Evolutionary conservation across 2,888 invertebrate species (phyloP), one percentile per base, ranked within the genome.

Genomic region (Melinopterus prodromus): DNA sequence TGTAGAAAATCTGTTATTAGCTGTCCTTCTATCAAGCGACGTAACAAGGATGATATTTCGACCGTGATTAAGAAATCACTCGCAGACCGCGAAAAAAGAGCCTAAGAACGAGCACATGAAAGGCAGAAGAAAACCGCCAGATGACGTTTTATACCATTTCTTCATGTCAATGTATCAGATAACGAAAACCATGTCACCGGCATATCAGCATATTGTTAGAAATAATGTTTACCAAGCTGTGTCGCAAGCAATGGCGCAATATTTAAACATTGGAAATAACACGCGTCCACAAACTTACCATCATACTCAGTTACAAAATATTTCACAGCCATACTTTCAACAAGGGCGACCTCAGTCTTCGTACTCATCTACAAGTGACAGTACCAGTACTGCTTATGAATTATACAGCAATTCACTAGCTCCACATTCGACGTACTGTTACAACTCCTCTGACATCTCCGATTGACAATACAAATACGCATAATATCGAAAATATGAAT

Each of bases 211-310:
- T 76, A 76, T 38, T 26, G 53, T 76, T 6, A 76, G 38, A 15
- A 53, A 36, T 37, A 4, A 53, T 76, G 37, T 76, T 76, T 76
- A 36, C 37, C 76, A 76, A 76, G 35, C 76, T 37, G 76, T 76
- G 36, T 76, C 76, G 16, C 37, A 76, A 76, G 14, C 37, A 16
- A 16, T 15, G 16, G 72, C 72, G 7, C 37, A 76, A 38, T 69
- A 69, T 37, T 16, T 77, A 69, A 26, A 77, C 9, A 77, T 77
- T n/a, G 69, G 53, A 9, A 16, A 9, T 16, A 69, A 77, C 69
- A n/a, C 35, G 14, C 16, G 9, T 35, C 72, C 72, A 35, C 36
- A 26, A 35, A 35, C 72, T 9, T 70, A 7, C 71, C 26, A 26
- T 26, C 26, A 26, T 26, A 26, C 3, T 53, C 53, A 53, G 53